Percentiles rank a stretch among this genome's conserved stretches.
Conservation (phyloP, 2,113 vertebrate species). For the Sinocyclocheilus grahami region DNA sequence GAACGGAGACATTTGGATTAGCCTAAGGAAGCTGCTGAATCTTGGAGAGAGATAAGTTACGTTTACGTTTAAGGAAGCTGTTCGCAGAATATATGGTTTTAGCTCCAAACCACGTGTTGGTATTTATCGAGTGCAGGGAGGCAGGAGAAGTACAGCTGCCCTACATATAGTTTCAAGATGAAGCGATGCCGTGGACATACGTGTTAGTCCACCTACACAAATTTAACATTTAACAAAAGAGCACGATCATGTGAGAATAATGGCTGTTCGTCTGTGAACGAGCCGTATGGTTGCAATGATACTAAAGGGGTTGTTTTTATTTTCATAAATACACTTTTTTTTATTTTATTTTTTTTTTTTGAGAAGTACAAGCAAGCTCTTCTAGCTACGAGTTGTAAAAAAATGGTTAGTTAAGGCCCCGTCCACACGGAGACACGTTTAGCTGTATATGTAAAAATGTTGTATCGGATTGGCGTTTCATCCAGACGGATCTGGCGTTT, state of each 20-base stretch:
- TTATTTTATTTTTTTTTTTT: too few species aligned
- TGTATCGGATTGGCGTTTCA: too few species aligned
- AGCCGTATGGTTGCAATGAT: not conserved
- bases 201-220: not conserved
- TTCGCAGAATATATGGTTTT: slow-evolving; percentile 42
- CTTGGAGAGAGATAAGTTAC: slow-evolving; percentile 42
- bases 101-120: slow-evolving; percentile 3
- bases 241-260: not conserved
- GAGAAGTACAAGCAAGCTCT: not conserved
- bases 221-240: not conserved
- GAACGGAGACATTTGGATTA: slow-evolving; percentile 52
- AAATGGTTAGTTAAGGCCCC: too few species aligned
- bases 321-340: not conserved
- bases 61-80: slow-evolving; percentile 41
- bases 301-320: not conserved
- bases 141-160: slow-evolving; percentile 14
- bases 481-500: too few species aligned
- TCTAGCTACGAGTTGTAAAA: not conserved
- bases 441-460: too few species aligned
- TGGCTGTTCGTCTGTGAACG: not conserved
- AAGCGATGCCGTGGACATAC: not conserved
- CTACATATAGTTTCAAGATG: slow-evolving; percentile 32
- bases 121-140: not conserved
- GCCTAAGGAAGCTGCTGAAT: slow-evolving; percentile 42
- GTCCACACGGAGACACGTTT: too few species aligned